Evolutionary conservation across 2,888 invertebrate species (phyloP), one percentile per base, ranked within the genome.

Genomic region (Allophyes oxyacanthae): DNA sequence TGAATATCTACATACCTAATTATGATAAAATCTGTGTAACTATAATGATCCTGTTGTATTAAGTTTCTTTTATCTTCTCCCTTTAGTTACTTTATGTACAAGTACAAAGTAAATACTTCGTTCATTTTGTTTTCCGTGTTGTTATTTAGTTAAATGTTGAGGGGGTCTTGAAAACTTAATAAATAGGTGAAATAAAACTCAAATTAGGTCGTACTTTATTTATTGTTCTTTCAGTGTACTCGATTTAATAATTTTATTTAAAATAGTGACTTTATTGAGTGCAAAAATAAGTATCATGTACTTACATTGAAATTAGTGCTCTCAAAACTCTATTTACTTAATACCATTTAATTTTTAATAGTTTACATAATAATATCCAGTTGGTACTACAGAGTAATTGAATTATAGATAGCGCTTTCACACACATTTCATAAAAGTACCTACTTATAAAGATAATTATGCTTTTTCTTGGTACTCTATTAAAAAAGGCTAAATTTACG

Each of bases 221-320:
- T 90, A 91, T 91, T 90, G 85, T 87, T 90, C 86, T 81, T 84
- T 86, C 86, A 85, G 87, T 92, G 90, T 90, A 88, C 76, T 87
- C 86, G 79, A 82, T 86, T 82, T 81, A 83, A 87, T 88, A 87
- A 85, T 75, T 87, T 87, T 89, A 87, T 89, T 91, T 90, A 91
- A 91, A 91, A 91, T 91, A 91, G 92, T 92, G 90, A 88, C 81
- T 88, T 90, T 87, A 88, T 88, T 83, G 82, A 87, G 92, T 93
- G 92, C 92, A 91, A 91, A 91, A 92, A 91, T 92, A 91, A 89
- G 85, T 89, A 68, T 72, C 61, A 86, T 81, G 83, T 89, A 85
- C 83, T 83, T 87, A 87, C 81, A 85, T 84, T 86, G 86, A 89
- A 88, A 87, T 82, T 75, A 86, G 92, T 92, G 93, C 92, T 89